These are phyloP conservation scores for Pyrgus malvae DNA, from an alignment of 2,888 invertebrate genomes.

Conservation along the genomic window DNA sequence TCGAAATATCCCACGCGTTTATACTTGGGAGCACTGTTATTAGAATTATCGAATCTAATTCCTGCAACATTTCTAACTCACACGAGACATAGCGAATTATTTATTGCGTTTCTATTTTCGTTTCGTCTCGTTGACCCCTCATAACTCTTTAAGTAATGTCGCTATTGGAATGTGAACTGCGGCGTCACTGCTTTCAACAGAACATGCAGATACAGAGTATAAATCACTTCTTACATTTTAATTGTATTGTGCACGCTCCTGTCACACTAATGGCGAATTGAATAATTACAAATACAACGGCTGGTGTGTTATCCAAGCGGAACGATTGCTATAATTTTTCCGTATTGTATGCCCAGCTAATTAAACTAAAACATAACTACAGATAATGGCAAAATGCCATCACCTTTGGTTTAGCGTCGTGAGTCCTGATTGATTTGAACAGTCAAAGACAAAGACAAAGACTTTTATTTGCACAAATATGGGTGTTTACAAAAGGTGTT, in stretches of 20 bases:
- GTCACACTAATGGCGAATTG: neutral
- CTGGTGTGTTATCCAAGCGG: too few species aligned
- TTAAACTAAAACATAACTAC: too few species aligned
- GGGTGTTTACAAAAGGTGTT: too few species aligned
- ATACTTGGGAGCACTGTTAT: neutral
- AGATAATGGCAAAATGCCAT: too few species aligned
- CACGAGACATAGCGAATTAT: conserved; percentile 33
- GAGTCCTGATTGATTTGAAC: too few species aligned
- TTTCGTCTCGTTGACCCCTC: conserved; percentile 44
- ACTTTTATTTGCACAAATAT: too few species aligned
- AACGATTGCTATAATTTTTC: too few species aligned
- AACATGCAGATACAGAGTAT: conserved; percentile 9
- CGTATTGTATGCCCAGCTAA: too few species aligned
- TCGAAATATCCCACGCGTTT: neutral
- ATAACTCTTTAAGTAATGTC: conserved; percentile 46
- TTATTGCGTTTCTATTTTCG: conserved; percentile 42
- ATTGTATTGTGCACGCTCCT: conserved; percentile 20
- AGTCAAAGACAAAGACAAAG: too few species aligned
- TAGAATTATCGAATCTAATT: neutral
- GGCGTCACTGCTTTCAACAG: conserved; percentile 35
- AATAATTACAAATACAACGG: neutral
- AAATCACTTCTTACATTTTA: conserved; percentile 18
- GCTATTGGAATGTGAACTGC: conserved; percentile 51
- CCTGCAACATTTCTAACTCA: neutral
- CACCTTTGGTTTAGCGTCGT: too few species aligned